Percentiles rank a stretch among this genome's conserved stretches.
These are phyloP conservation scores for Drosophila longiperda DNA, from an alignment of 2,888 invertebrate species.

Conservation along the genomic window DNA sequence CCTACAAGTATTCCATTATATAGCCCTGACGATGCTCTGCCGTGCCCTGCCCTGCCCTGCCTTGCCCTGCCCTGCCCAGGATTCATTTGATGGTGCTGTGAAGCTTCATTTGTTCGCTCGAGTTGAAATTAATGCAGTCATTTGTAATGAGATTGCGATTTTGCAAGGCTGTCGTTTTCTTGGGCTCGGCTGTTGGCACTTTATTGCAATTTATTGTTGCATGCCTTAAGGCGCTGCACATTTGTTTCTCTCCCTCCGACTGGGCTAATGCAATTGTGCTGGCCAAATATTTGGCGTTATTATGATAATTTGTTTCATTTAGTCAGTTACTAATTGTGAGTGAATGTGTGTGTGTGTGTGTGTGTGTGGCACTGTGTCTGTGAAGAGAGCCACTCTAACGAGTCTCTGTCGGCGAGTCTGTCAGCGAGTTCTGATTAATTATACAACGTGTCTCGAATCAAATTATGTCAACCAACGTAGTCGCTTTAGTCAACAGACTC, in stretches of 20 bases:
- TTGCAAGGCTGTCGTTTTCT: slow-evolving; percentile 27
- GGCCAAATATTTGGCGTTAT: slow-evolving; percentile 60
- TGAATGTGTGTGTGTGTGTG: slow-evolving; percentile 10
- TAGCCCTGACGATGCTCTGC: slow-evolving; percentile 1
- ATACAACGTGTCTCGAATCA: slow-evolving; percentile 39
- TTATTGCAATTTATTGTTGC: slow-evolving; percentile 72
- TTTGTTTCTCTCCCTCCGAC: slow-evolving; percentile 20
- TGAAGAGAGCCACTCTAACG: slow-evolving; percentile 24
- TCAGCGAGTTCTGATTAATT: slow-evolving; percentile 43
- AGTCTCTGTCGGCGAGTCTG: slow-evolving; percentile 6
- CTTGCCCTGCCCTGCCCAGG: slow-evolving; percentile 12
- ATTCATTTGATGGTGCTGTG: slow-evolving; percentile 45
- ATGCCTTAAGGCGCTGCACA: slow-evolving; percentile 42
- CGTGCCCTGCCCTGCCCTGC: slow-evolving; percentile 14
- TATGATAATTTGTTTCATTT: slow-evolving; percentile 72
- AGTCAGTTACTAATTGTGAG: slow-evolving; percentile 62
- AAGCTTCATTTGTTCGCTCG: slow-evolving; percentile 66
- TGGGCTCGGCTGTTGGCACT: slow-evolving; percentile 46
- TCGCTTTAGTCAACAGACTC: slow-evolving; percentile 19
- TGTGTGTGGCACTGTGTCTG: slow-evolving; percentile 7
- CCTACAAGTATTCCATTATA: background rate
- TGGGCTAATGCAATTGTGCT: slow-evolving; percentile 43
- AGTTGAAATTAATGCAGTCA: slow-evolving; percentile 81
- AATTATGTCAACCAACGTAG: slow-evolving; percentile 64
- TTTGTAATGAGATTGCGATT: slow-evolving; percentile 78